These are phyloP conservation scores for Calliphora vomitoria DNA, from an alignment of 2,888 invertebrate genomes.

Conservation along the genomic window DNA sequence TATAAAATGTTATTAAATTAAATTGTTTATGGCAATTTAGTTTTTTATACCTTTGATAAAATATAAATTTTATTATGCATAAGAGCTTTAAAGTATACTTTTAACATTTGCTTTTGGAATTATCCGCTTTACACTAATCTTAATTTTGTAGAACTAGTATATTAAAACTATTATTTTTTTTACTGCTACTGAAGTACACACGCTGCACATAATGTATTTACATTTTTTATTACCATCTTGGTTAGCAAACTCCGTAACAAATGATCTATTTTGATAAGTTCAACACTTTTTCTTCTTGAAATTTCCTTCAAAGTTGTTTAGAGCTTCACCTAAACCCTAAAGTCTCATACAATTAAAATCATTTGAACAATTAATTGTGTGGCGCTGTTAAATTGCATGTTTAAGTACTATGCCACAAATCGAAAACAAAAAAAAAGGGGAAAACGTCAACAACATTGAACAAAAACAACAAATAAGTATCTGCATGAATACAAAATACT, in stretches of 20 bases:
- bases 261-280: conserved; percentile 39
- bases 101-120: too few relatives aligned
- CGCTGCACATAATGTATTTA: too few relatives aligned
- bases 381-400: conserved; percentile 81
- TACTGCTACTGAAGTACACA: too few relatives aligned
- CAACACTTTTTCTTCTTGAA: conserved; percentile 40
- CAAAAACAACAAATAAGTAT: conserved; percentile 50
- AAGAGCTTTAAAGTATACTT: too few relatives aligned
- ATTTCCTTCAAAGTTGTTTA: conserved; percentile 15
- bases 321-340: conserved; percentile 14
- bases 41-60: too few relatives aligned
- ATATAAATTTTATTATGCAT: too few relatives aligned
- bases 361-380: conserved; percentile 82
- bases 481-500: conserved; percentile 24
- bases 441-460: conserved; percentile 57
- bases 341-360: conserved; percentile 81
- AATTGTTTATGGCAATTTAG: too few relatives aligned
- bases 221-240: neutral
- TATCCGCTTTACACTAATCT: too few relatives aligned
- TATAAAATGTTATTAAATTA: too few relatives aligned
- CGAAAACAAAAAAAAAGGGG: conserved; percentile 1
- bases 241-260: neutral
- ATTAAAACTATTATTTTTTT: too few relatives aligned
- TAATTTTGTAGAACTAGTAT: too few relatives aligned
- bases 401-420: conserved; percentile 66